These are phyloP conservation scores for Dendrolimus kikuchii DNA, from an alignment of 1,140 invertebrate genomes.

Conservation along the genomic window DNA sequence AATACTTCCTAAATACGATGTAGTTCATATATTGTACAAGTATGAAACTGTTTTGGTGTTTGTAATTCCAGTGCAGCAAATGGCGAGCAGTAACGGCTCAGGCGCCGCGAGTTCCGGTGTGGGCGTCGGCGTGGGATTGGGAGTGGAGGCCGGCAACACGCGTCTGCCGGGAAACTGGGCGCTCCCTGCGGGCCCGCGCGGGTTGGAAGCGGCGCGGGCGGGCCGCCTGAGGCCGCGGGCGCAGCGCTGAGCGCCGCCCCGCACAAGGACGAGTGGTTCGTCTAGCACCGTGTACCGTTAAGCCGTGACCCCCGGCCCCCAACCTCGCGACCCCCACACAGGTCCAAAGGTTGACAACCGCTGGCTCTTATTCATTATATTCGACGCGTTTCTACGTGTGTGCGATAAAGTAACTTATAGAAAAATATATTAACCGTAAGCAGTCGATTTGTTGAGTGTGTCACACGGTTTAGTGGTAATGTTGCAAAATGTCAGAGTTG, in stretches of 20 bases:
- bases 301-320: too few species aligned
- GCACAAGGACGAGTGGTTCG: slow-evolving; percentile 82
- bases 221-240: slow-evolving; percentile 74
- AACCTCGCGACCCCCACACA: slow-evolving; percentile 28
- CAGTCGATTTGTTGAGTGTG: too few species aligned
- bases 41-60: slow-evolving; percentile 3
- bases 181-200: slow-evolving; percentile 91
- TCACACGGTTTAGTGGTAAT: too few species aligned
- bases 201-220: slow-evolving; percentile 74
- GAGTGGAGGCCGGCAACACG: slow-evolving; percentile 71
- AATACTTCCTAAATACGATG: too few species aligned
- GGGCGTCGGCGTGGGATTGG: slow-evolving; percentile 56
- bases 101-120: slow-evolving; percentile 65
- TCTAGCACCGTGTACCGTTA: slow-evolving; percentile 37
- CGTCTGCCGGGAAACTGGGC: slow-evolving; percentile 91
- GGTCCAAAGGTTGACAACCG: slow-evolving; percentile 12
- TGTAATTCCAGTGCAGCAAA: slow-evolving; percentile 81
- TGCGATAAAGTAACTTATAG: too few species aligned
- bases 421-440: too few species aligned
- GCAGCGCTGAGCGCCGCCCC: slow-evolving; percentile 67
- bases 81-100: slow-evolving; percentile 86
- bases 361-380: too few species aligned
- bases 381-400: too few species aligned
- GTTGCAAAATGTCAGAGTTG: too few species aligned
- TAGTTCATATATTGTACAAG: too few species aligned